phyloP scores from a whole-genome alignment of 2,113 vertebrate species.

The Indicator indicator region DNA sequence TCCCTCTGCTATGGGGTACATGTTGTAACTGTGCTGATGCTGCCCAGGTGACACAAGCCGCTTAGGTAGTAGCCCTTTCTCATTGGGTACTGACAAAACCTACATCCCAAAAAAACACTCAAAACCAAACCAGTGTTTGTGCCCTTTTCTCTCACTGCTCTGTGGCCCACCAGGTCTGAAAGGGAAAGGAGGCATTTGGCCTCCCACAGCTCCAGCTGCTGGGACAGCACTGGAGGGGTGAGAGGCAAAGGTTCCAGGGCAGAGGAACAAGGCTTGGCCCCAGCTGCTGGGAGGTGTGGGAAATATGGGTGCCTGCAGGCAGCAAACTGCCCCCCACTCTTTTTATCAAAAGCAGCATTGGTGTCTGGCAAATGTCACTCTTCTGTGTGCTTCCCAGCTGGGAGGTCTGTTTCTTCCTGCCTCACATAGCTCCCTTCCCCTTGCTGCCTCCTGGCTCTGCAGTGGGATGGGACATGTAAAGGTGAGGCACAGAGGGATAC shows the following conservation, averaged over 20 bases:
- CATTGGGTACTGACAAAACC: background rate
- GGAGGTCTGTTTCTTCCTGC: background rate
- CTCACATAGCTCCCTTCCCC: background rate
- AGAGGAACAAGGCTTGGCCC: background rate
- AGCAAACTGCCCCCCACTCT: background rate
- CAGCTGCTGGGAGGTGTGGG: conserved; percentile 18
- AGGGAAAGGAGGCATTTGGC: background rate
- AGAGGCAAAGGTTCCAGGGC: background rate
- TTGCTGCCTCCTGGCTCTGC: background rate
- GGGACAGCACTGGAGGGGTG: background rate
- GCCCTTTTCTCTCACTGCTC: background rate
- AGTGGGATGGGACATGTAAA: accelerated
- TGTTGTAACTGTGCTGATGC: background rate
- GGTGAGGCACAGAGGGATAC: accelerated
- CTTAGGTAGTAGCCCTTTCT: background rate
- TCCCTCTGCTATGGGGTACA: accelerated
- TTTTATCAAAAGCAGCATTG: conserved; percentile 49
- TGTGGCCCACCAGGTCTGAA: background rate
- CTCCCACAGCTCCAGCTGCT: accelerated
- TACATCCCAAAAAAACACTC: background rate
- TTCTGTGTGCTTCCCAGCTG: background rate
- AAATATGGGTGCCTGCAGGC: conserved; percentile 19
- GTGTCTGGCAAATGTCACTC: conserved; percentile 54
- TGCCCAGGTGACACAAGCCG: background rate
- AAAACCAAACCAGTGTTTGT: background rate